Evolutionary conservation across 2,113 vertebrate genomes (phyloP), one percentile per base, ranked within the genome.

Genomic region (Cromileptes altivelis): DNA sequence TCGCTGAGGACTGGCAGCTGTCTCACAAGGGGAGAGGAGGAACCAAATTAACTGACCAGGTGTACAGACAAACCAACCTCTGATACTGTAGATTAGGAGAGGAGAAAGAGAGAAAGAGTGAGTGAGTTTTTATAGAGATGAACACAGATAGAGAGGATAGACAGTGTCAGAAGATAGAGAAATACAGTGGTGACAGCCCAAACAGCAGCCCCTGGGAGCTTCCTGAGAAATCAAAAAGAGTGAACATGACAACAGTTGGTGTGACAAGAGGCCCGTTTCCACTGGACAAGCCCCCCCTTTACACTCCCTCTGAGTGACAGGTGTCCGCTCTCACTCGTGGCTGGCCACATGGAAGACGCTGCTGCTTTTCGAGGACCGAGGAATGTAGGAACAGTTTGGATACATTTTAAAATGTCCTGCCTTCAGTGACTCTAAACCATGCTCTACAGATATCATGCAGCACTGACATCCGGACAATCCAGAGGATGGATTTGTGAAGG

Each of bases 361-460:
- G 70, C 88, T 82, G 84, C 87, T 90, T 17, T 87, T 79, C 67
- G 58, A 69, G 17, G 50, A 73, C 89, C 89, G 77, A 62, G 75
- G 72, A 75, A 57, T 40, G 27, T 55, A 68, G 69, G 37, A 90
- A 91, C 50, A 88, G 4, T 79, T 57, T 47, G 19, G 30, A 73
- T 58, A 80, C 33, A 84, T 70, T 75, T 75, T 0, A 6, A 78
- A 40, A 87, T 19, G 45, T 80, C 75, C 80, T 84, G 79, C 68
- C 78, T 78, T 69, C 15, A 78, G 42, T 65, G 76, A 65, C 27
- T 87, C 63, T 88, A 87, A 88, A 91, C 84, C 94, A 94, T 94
- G 93, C 94, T 93, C 81, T 89, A 91, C 75, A 80, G 70, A 87
- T 77, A 84, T 75, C 94, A 94, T 94, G 94, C 94, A 94, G 86